Conservation (phyloP, 2,888 invertebrate species). For the Conomelus anceps region DNA sequence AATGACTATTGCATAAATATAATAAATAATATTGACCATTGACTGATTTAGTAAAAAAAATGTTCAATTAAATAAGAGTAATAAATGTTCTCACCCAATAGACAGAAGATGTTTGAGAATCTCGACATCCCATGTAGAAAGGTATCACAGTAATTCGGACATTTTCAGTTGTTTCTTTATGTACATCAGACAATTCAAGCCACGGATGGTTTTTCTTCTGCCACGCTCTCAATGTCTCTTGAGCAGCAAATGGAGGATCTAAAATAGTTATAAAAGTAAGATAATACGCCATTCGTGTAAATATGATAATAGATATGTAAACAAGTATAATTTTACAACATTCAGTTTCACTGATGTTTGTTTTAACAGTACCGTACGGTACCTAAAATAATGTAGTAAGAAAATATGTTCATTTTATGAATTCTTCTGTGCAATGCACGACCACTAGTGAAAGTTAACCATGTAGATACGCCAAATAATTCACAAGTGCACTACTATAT, state of each 20-base stretch:
- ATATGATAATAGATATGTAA: background rate
- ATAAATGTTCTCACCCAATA: constrained; percentile 67
- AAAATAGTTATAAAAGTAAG: constrained; percentile 11
- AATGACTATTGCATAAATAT: background rate
- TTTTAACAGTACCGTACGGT: too few species aligned
- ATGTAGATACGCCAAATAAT: too few species aligned
- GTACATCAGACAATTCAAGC: constrained; percentile 93
- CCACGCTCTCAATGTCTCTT: constrained; percentile 90
- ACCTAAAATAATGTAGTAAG: too few species aligned
- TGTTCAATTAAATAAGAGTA: constrained; percentile 8
- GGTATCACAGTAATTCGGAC: constrained; percentile 96
- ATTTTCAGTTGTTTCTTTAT: constrained; percentile 94
- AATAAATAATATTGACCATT: background rate
- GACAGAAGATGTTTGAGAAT: constrained; percentile 83
- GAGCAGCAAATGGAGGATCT: constrained; percentile 81
- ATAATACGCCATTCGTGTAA: background rate
- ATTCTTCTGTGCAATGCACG: too few species aligned
- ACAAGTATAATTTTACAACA: too few species aligned
- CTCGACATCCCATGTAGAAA: constrained; percentile 93
- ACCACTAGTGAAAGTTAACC: too few species aligned
- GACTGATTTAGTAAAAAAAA: background rate
- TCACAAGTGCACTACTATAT: too few species aligned
- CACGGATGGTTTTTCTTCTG: constrained; percentile 97
- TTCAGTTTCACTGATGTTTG: too few species aligned
- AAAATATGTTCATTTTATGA: too few species aligned